A percentile compares a stretch with the other conserved stretches of the same genome.
These are phyloP conservation scores for Antidorcas marsupialis DNA, from an alignment of 2,113 vertebrate genomes.

Conservation along the genomic window DNA sequence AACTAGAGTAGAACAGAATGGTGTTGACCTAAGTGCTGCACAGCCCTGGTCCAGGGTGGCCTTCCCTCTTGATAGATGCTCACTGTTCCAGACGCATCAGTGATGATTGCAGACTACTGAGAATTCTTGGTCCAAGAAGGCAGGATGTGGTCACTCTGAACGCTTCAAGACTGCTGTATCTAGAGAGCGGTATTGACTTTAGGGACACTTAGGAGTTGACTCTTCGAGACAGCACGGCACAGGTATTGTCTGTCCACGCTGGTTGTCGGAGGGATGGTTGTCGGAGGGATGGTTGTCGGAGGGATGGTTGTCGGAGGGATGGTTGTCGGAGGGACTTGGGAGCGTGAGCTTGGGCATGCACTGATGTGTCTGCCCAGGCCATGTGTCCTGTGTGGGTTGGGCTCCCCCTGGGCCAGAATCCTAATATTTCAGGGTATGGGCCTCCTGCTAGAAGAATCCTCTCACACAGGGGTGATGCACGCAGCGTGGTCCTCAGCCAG, in stretches of 20 bases:
- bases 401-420: background rate
- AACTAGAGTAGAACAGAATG: too few species aligned
- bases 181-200: background rate
- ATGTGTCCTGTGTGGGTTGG: fast-evolving
- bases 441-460: background rate
- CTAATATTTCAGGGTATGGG: background rate
- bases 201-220: background rate
- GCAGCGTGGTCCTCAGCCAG: fast-evolving
- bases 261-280: background rate
- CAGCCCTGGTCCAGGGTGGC: background rate
- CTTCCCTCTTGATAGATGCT: background rate
- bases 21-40: background rate
- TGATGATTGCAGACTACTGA: background rate
- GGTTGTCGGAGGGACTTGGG: too few species aligned
- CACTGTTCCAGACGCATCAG: too few species aligned
- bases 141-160: background rate
- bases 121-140: background rate
- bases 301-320: too few species aligned
- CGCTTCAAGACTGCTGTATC: background rate
- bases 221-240: background rate
- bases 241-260: background rate
- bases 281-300: too few species aligned
- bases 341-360: background rate
- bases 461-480: background rate
- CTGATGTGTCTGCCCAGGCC: background rate